A percentile compares a stretch with the other conserved stretches of the same genome.
Conservation (phyloP, 37 sponge, comb jelly and placozoan species). For the Eunapius fragilis region DNA sequence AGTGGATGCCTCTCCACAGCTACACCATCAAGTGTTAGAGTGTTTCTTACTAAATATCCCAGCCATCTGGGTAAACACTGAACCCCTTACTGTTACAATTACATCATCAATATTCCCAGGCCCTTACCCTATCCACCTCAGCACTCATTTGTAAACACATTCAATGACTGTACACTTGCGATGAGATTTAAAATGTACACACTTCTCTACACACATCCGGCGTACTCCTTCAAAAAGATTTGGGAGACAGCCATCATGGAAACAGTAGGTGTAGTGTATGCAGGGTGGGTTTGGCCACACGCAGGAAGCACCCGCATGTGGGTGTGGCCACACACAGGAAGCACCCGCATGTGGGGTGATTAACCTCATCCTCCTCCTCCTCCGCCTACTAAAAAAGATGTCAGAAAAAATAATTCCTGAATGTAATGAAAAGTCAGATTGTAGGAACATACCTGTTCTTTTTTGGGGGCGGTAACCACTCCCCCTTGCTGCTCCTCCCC, state of each 20-base stretch:
- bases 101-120: too few relatives aligned
- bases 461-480: conserved; percentile 51
- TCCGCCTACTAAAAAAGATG: conserved; percentile 24
- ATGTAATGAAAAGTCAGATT: too few relatives aligned
- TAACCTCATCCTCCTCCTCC: conserved; percentile 74
- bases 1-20: too few relatives aligned
- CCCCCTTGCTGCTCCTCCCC: conserved; percentile 34
- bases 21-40: too few relatives aligned
- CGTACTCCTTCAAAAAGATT: background rate
- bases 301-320: background rate
- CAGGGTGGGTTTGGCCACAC: background rate
- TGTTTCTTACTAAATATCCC: too few relatives aligned
- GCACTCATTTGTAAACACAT: background rate
- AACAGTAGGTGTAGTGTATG: background rate
- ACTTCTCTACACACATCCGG: background rate
- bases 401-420: background rate
- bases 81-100: background rate
- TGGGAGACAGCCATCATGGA: background rate
- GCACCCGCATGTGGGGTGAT: conserved; percentile 8
- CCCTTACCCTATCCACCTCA: background rate
- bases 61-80: too few relatives aligned
- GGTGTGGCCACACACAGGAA: background rate
- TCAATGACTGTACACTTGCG: background rate
- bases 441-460: conserved; percentile 36
- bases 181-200: background rate